Conservation (phyloP, 1,140 invertebrate species). For the Zophobas morio region DNA sequence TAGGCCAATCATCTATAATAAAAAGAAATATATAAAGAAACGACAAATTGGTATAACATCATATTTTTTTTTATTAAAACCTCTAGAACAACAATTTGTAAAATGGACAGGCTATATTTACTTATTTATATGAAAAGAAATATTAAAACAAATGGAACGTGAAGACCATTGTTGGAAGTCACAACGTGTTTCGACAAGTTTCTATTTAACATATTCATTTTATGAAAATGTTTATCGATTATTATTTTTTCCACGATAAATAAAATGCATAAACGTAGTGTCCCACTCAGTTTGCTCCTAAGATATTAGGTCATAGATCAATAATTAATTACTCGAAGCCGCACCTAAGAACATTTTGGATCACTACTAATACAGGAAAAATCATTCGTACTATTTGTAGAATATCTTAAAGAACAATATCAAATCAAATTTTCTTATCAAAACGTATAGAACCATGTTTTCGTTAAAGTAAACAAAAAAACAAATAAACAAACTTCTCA, state of each 20-base stretch:
- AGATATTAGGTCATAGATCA: slow-evolving; percentile 24
- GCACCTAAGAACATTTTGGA: neutral
- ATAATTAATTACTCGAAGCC: slow-evolving; percentile 28
- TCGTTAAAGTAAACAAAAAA: no score
- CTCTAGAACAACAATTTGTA: no score
- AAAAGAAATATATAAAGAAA: neutral
- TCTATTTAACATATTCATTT: no score
- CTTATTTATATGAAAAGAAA: no score
- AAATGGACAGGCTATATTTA: no score
- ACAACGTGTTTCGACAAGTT: no score
- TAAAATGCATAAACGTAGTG: neutral
- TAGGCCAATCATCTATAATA: slow-evolving; percentile 68
- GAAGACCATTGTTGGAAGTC: no score
- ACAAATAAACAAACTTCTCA: no score
- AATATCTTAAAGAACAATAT: neutral
- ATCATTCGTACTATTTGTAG: neutral
- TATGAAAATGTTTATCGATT: no score
- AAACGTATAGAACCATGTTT: no score
- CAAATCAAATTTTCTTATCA: no score
- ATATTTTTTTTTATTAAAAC: neutral
- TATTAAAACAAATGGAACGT: no score
- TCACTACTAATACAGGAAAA: neutral
- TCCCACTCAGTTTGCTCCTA: neutral
- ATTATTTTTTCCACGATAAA: neutral
- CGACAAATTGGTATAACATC: neutral